These are phyloP conservation scores for Spodoptera littoralis DNA, from an alignment of 2,888 invertebrate species.

Conservation along the genomic window DNA sequence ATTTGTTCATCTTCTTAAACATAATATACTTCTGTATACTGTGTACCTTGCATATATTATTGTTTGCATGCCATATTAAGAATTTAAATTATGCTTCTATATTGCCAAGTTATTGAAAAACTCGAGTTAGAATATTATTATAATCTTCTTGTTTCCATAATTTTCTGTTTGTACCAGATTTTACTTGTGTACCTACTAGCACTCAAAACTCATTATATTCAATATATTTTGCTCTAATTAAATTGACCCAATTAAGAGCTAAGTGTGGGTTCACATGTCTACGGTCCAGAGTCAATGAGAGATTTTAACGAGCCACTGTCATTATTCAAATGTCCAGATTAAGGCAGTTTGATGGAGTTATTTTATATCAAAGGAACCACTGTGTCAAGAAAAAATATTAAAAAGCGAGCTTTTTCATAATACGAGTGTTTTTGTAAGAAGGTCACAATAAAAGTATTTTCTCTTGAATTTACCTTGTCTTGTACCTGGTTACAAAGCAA, in stretches of 20 bases:
- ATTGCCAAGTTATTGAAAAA: no score
- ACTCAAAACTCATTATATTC: neutral
- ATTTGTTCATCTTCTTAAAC: no score
- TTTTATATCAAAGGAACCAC: no score
- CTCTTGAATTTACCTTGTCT: neutral
- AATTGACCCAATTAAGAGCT: slow-evolving; percentile 44
- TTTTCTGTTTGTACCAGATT: neutral
- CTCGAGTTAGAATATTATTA: no score
- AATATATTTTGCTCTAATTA: slow-evolving; percentile 25
- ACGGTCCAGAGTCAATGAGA: slow-evolving; percentile 34
- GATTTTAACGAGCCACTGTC: slow-evolving; percentile 21
- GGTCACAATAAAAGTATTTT: neutral
- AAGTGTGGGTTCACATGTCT: slow-evolving; percentile 27
- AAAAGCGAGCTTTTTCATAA: neutral
- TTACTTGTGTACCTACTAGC: neutral
- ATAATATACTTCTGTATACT: no score
- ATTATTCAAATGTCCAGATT: slow-evolving; percentile 9
- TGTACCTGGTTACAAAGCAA: slow-evolving; percentile 5
- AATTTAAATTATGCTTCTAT: no score
- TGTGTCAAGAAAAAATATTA: no score
- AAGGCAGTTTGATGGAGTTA: slow-evolving; percentile 4
- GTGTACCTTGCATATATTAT: no score
- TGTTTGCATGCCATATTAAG: no score
- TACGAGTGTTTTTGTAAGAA: slow-evolving; percentile 1
- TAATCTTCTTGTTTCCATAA: neutral